phyloP scores from a whole-genome alignment of 2,888 invertebrate genomes.

The Tiphia femorata region DNA sequence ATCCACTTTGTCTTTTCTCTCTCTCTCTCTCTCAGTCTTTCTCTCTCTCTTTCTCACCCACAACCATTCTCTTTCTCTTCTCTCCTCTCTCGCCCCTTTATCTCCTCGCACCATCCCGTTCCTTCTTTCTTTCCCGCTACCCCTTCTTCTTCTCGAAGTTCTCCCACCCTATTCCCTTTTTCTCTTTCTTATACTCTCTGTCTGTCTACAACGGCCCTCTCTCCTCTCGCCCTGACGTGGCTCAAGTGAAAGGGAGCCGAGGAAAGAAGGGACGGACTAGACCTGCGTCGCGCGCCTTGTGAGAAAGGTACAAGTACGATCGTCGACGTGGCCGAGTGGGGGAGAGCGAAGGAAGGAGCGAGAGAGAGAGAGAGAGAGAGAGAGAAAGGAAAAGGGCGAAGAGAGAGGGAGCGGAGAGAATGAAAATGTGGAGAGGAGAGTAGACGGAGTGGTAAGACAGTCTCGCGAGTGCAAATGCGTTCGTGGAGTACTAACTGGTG shows the following conservation, averaged over 20 bases:
- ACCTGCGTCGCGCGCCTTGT: constrained; percentile 33
- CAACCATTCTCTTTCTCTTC: constrained; percentile 1
- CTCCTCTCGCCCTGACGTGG: constrained; percentile 8
- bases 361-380: constrained; percentile 47
- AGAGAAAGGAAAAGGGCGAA: constrained; percentile 28
- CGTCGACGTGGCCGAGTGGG: constrained; percentile 6
- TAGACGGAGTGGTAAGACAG: too few species aligned
- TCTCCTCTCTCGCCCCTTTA: constrained; percentile 34
- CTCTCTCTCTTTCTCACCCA: constrained; percentile 33
- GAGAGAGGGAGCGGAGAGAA: constrained; percentile 8
- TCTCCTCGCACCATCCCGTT: constrained; percentile 22
- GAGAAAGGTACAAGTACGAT: constrained; percentile 50
- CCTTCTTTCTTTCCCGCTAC: constrained; percentile 2
- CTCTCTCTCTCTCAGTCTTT: constrained; percentile 23
- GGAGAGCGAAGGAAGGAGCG: constrained; percentile 52
- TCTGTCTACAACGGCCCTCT: constrained; percentile 3
- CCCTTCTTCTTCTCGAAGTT: background rate
- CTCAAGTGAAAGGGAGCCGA: constrained; percentile 42
- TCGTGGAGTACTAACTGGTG: too few species aligned
- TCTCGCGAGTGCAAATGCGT: too few species aligned
- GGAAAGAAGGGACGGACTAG: constrained; percentile 40
- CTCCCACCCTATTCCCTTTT: background rate
- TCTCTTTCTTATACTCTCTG: background rate
- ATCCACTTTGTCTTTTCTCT: constrained; percentile 20
- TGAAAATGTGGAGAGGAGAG: too few species aligned